Evolutionary conservation across 2,113 vertebrate species (phyloP).

Genomic region (Pavo muticus): DNA sequence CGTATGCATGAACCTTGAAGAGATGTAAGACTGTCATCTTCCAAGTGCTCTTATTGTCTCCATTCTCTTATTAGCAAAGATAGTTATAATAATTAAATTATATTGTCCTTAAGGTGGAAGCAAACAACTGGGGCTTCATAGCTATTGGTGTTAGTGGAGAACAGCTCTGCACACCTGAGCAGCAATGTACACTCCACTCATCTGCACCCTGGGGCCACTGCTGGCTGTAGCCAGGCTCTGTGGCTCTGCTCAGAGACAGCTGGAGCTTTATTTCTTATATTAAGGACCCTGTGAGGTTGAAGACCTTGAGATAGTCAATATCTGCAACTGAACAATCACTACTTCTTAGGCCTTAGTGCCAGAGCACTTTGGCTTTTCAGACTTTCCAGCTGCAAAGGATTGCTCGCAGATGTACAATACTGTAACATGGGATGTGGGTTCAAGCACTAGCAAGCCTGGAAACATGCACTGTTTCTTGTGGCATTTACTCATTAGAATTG

Average conservation of each 20-base stretch:
- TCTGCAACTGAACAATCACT: conserved; percentile 57
- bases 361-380: neutral
- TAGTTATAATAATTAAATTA: neutral
- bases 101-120: neutral
- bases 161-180: neutral
- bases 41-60: conserved; percentile 53
- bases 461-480: neutral
- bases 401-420: accelerated
- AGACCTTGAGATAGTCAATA: neutral
- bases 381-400: neutral
- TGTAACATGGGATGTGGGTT: neutral
- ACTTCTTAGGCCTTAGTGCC: neutral
- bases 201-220: accelerated
- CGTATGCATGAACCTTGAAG: neutral
- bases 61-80: neutral
- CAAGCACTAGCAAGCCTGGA: neutral
- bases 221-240: neutral
- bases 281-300: conserved; percentile 46
- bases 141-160: neutral
- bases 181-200: accelerated
- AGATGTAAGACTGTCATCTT: neutral
- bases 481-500: neutral
- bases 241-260: neutral
- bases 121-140: neutral
- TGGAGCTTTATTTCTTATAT: conserved; percentile 44